Conservation (phyloP, 2,888 invertebrate genomes). For the Cacoxenus indagator region DNA sequence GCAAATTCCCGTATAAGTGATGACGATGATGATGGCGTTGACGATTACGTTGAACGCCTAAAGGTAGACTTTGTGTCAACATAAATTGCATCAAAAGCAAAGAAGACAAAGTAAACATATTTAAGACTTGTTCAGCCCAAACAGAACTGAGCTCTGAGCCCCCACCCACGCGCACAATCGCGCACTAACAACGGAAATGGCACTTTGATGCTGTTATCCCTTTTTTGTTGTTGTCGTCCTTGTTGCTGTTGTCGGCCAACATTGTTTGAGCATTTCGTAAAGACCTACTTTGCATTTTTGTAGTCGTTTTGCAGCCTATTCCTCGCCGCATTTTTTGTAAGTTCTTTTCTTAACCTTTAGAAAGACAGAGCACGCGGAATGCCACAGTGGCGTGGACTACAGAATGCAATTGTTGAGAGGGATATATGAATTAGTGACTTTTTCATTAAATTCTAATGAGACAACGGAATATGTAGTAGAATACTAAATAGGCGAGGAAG, state of each 20-base stretch:
- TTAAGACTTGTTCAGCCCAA: constrained; percentile 54
- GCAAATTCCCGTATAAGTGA: neutral
- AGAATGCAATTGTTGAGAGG: neutral
- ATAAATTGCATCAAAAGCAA: constrained; percentile 56
- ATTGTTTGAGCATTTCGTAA: constrained; percentile 35
- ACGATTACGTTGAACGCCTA: neutral
- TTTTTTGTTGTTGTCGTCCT: neutral
- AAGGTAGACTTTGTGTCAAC: constrained; percentile 9
- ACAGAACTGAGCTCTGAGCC: no score
- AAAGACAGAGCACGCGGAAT: neutral
- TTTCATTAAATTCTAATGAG: no score
- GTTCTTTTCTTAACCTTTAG: constrained; percentile 28
- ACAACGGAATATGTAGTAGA: no score
- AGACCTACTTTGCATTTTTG: constrained; percentile 7
- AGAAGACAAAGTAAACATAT: constrained; percentile 56
- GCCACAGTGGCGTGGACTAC: neutral
- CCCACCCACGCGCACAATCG: neutral
- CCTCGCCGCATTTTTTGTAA: constrained; percentile 14
- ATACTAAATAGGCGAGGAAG: no score
- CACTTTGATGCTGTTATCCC: constrained; percentile 12
- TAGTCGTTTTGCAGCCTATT: neutral
- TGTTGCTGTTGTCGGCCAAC: constrained; percentile 25
- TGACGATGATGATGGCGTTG: neutral
- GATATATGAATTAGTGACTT: no score
- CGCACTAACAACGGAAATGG: constrained; percentile 12